Percentiles rank a stretch among this genome's conserved stretches.
Conservation (phyloP, 2,113 vertebrate species). For the Chelonoidis abingdonii region DNA sequence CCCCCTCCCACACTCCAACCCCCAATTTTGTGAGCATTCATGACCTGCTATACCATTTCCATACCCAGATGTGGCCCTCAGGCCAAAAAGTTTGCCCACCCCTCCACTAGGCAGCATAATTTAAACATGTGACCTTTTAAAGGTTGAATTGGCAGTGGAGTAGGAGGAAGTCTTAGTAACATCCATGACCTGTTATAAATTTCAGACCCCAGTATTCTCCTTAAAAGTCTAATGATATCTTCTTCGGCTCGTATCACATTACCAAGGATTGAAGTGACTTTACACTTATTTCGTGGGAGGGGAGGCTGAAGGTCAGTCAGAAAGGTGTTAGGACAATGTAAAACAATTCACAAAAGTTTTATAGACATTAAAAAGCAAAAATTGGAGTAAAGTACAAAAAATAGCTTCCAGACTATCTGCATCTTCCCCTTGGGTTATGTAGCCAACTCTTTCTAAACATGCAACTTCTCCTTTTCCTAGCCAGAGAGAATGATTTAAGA, state of each 20-base stretch:
- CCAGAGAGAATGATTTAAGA: neutral
- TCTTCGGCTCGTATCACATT: neutral
- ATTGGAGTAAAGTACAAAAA: neutral
- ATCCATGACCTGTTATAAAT: neutral
- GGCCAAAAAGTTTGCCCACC: no score
- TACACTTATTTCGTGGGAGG: neutral
- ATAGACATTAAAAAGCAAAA: no score
- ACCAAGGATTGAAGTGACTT: neutral
- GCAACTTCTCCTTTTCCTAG: neutral
- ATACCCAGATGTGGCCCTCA: no score
- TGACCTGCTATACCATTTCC: no score
- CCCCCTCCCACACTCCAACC: no score
- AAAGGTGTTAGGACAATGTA: no score
- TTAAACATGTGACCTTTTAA: neutral
- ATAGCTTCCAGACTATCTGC: neutral
- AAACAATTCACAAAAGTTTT: neutral
- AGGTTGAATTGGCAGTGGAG: neutral
- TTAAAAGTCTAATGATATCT: neutral
- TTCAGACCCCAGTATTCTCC: neutral
- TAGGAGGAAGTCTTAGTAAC: no score
- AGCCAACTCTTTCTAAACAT: neutral
- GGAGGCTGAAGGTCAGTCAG: neutral
- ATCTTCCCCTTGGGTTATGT: neutral
- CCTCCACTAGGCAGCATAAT: no score
- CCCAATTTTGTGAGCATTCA: no score